Base-by-base conservation (phyloP, 2,888 invertebrate species). In the Drosophila melanocephala region DNA sequence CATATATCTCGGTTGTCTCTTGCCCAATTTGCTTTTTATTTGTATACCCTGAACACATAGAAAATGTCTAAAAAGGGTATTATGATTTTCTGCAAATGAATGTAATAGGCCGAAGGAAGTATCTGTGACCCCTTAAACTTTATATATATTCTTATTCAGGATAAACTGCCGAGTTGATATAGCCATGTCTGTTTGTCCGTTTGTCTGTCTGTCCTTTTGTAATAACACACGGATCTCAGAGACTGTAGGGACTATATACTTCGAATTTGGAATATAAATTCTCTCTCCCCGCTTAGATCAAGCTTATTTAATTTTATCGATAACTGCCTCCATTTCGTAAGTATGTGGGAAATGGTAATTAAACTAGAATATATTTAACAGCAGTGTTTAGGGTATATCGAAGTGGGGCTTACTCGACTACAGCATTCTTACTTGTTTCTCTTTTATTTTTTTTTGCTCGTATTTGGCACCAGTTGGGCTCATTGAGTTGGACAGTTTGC, bases 401-500 rank as follows among this genome's bases (percentile, higher is more conserved):
- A 22, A 44, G 44, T 14, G 12, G 0, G 22, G 22, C 44, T 44
- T 22, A 22, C 5, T 44, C 44, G 12, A 44, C 44, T 22, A 1
- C 44, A 3, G 5, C n/a, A 22, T 22, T 44, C 44, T 22, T 0
- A 44, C 22, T 5, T 22, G 12, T 5, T 12, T 44, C 5, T 0
- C n/a, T 32, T 16, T 32, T 30, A 1, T 35, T 16, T 44, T 22
- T 22, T 16, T n/a, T 22, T 60, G 62, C 47, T 72, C 53, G 52
- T 60, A 51, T 61, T 71, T 33, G 28, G 35, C 57, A 35, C 28
- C 32, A 32, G 22, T 32, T 32, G 47, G 26, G 26, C 50, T 62
- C 22, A 12, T 39, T 32, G 22, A 55, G 51, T 60, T 75, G 56
- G 60, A 64, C 75, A 68, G 75, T 60, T 50, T 62, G 39, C 58